phyloP scores from a whole-genome alignment of 2,113 vertebrate species.

The Callospermophilus lateralis region DNA sequence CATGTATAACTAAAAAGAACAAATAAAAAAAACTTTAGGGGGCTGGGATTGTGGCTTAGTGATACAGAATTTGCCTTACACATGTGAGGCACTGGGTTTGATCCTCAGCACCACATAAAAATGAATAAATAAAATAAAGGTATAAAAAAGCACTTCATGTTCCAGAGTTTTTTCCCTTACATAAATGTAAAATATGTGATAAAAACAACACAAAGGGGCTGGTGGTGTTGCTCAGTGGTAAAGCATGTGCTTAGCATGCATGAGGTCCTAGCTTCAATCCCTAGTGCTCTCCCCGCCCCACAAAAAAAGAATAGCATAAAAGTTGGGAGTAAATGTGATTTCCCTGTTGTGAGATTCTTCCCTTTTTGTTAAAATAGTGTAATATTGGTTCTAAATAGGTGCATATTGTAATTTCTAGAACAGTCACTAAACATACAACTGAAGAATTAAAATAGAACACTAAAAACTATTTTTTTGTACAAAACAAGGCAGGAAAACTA shows the following conservation, averaged over 20 bases:
- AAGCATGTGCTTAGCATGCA: background rate
- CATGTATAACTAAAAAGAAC: no score
- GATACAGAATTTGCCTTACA: no score
- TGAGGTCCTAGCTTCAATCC: background rate
- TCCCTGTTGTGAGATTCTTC: background rate
- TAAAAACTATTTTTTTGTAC: background rate
- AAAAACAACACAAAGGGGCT: background rate
- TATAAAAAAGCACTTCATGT: no score
- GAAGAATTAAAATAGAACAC: background rate
- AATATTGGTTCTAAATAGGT: background rate
- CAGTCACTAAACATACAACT: background rate
- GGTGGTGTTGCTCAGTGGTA: background rate
- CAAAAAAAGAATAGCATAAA: background rate
- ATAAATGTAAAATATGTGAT: background rate
- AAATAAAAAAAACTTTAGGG: no score
- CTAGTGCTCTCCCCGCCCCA: background rate
- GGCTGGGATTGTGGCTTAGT: no score
- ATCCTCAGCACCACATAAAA: no score
- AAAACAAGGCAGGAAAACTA: background rate
- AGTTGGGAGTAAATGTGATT: background rate
- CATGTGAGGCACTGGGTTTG: no score
- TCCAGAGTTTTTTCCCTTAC: background rate
- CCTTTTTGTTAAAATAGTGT: background rate
- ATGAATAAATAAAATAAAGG: no score
- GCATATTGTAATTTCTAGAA: background rate